A percentile compares a stretch with the other conserved stretches of the same genome.
Conservation (phyloP, 2,888 invertebrate genomes). For the Microplitis manilae region DNA sequence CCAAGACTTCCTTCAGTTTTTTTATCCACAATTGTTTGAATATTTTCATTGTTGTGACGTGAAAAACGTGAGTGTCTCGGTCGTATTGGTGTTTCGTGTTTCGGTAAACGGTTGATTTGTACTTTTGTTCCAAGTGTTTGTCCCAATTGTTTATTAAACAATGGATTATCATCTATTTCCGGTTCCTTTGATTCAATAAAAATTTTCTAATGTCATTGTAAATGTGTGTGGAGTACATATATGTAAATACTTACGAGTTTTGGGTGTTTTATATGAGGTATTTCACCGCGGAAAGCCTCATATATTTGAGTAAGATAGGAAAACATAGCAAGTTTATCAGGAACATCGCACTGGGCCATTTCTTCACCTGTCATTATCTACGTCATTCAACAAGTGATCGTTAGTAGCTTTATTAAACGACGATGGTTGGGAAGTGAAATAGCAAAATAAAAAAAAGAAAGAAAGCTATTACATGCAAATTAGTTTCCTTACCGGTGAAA, state of each 20-base stretch:
- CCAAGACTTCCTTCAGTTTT: slow-evolving; percentile 70
- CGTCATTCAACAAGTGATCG: slow-evolving; percentile 24
- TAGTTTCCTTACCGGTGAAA: slow-evolving; percentile 73
- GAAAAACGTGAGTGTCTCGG: slow-evolving; percentile 61
- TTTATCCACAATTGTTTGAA: slow-evolving; percentile 65
- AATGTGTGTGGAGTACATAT: slow-evolving; percentile 5
- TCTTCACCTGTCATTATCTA: slow-evolving; percentile 84
- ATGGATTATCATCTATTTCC: slow-evolving; percentile 64
- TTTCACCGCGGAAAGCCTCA: slow-evolving; percentile 91
- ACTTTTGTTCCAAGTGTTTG: slow-evolving; percentile 65
- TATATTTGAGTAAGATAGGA: slow-evolving; percentile 92
- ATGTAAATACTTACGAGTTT: slow-evolving; percentile 76
- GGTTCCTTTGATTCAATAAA: slow-evolving; percentile 58
- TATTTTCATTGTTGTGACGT: slow-evolving; percentile 63
- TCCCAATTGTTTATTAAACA: slow-evolving; percentile 59
- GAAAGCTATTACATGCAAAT: slow-evolving; percentile 6
- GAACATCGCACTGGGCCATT: slow-evolving; percentile 79
- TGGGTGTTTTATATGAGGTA: slow-evolving; percentile 85
- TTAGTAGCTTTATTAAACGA: slow-evolving; percentile 29
- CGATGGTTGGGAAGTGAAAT: slow-evolving; percentile 15
- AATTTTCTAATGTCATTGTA: not conserved
- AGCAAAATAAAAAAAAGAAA: slow-evolving; percentile 21
- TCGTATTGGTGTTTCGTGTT: slow-evolving; percentile 60
- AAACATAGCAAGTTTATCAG: slow-evolving; percentile 83
- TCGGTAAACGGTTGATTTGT: slow-evolving; percentile 64